Percentiles rank a stretch among this genome's conserved stretches.
Conservation (phyloP, 2,888 invertebrate genomes). For the Capitulum mitella region DNA sequence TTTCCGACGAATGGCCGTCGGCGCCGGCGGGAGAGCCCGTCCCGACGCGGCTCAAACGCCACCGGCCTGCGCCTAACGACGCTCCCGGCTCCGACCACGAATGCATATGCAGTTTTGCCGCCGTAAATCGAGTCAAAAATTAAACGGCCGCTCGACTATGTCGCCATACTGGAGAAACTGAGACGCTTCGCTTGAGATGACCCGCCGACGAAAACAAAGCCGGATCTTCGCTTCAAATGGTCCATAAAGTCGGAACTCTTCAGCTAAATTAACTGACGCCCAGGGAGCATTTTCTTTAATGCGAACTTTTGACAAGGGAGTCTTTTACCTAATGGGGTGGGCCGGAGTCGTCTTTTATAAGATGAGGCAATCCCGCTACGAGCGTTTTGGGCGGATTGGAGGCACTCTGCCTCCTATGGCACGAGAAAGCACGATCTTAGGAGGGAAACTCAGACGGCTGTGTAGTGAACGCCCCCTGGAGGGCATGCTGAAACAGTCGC, state of each 20-base stretch:
- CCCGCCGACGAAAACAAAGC: slow-evolving; percentile 16
- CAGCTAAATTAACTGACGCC: slow-evolving; percentile 24
- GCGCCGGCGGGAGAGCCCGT: background rate
- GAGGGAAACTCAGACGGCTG: too few relatives aligned
- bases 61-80: background rate
- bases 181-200: background rate
- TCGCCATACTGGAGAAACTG: background rate
- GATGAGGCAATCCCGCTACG: background rate
- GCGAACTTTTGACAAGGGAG: slow-evolving; percentile 24
- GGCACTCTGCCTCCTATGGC: too few relatives aligned
- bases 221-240: background rate
- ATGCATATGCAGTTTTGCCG: slow-evolving; percentile 6
- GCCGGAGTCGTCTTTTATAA: slow-evolving; percentile 19
- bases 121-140: background rate
- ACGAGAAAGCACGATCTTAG: too few relatives aligned
- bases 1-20: background rate
- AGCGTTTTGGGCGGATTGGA: background rate
- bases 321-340: slow-evolving; percentile 23
- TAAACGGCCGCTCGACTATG: background rate
- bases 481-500: too few relatives aligned
- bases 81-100: background rate
- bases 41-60: background rate
- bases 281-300: slow-evolving; percentile 19
- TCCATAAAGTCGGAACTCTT: slow-evolving; percentile 23
- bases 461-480: too few relatives aligned